Conservation (phyloP, 2,888 invertebrate genomes). For the Stenichneumon culpator region DNA sequence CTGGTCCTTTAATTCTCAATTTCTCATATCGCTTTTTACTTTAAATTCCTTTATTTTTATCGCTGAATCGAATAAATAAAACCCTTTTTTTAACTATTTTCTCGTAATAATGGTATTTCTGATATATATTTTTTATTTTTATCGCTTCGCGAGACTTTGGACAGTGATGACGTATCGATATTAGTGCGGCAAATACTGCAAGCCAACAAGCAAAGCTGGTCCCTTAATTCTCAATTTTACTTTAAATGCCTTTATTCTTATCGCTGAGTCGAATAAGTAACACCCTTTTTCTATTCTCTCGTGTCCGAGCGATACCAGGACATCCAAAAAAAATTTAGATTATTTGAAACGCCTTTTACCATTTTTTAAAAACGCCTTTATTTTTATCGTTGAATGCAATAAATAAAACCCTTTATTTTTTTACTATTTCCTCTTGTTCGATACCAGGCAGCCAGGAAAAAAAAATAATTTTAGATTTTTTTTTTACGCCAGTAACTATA, state of each 20-base stretch:
- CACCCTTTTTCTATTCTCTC: too few species aligned
- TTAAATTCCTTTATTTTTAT: background rate
- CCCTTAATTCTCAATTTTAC: slow-evolving; percentile 72
- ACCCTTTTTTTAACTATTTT: background rate
- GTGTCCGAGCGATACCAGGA: too few species aligned
- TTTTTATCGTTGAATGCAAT: too few species aligned
- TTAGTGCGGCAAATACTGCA: slow-evolving; percentile 71
- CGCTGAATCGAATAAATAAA: background rate
- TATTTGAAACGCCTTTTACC: background rate
- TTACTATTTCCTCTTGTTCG: too few species aligned
- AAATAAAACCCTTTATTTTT: too few species aligned
- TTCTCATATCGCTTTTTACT: slow-evolving; percentile 7
- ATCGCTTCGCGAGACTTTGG: slow-evolving; percentile 33
- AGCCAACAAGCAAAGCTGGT: slow-evolving; percentile 78
- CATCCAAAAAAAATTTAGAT: too few species aligned
- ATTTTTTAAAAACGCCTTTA: background rate
- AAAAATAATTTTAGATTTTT: background rate
- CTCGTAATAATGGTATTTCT: background rate
- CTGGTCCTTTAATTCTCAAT: slow-evolving; percentile 74
- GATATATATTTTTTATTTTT: slow-evolving; percentile 9
- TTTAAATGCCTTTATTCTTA: background rate
- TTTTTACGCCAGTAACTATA: too few species aligned
- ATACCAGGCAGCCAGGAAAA: background rate
- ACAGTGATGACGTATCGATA: slow-evolving; percentile 58
- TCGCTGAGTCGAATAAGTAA: background rate